A percentile compares a stretch with the other conserved stretches of the same genome.
Conservation (phyloP, 2,888 invertebrate species). For the Pedicia rivosa region DNA sequence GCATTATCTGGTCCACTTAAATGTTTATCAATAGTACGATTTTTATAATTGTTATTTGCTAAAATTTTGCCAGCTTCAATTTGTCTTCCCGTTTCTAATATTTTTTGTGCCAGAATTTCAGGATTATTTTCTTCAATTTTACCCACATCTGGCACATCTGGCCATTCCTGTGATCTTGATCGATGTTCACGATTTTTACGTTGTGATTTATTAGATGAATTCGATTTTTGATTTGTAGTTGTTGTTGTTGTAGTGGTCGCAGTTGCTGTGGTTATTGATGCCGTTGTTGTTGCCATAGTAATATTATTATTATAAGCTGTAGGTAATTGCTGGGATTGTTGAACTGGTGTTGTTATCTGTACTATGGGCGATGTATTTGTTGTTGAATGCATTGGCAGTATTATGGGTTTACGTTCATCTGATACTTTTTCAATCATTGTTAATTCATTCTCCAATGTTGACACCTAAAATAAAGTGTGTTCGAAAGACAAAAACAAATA, state of each 20-base stretch:
- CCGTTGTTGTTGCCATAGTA: not conserved
- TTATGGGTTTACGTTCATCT: slow-evolving; percentile 41
- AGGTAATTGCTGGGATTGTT: too few species aligned
- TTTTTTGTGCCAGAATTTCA: slow-evolving; percentile 76
- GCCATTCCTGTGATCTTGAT: slow-evolving; percentile 79
- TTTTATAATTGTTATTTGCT: slow-evolving; percentile 30
- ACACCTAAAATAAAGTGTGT: slow-evolving; percentile 1
- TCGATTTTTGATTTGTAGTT: slow-evolving; percentile 17
- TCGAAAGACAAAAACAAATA: too few species aligned
- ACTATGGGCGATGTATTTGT: slow-evolving; percentile 16
- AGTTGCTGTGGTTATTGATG: slow-evolving; percentile 3
- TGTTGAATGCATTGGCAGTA: slow-evolving; percentile 15
- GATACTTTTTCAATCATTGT: slow-evolving; percentile 53
- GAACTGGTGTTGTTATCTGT: too few species aligned
- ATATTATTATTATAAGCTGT: too few species aligned
- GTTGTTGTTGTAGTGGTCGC: slow-evolving; percentile 3
- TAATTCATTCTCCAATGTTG: slow-evolving; percentile 64
- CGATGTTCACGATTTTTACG: slow-evolving; percentile 56
- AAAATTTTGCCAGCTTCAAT: slow-evolving; percentile 65
- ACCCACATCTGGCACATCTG: slow-evolving; percentile 75
- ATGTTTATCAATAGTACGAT: slow-evolving; percentile 26
- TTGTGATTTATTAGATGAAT: slow-evolving; percentile 26
- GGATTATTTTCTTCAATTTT: slow-evolving; percentile 88
- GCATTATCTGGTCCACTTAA: slow-evolving; percentile 22
- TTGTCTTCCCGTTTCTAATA: slow-evolving; percentile 75